Evolutionary conservation across 2,113 vertebrate species (phyloP).

Genomic region (Rhagologus leucostigma): DNA sequence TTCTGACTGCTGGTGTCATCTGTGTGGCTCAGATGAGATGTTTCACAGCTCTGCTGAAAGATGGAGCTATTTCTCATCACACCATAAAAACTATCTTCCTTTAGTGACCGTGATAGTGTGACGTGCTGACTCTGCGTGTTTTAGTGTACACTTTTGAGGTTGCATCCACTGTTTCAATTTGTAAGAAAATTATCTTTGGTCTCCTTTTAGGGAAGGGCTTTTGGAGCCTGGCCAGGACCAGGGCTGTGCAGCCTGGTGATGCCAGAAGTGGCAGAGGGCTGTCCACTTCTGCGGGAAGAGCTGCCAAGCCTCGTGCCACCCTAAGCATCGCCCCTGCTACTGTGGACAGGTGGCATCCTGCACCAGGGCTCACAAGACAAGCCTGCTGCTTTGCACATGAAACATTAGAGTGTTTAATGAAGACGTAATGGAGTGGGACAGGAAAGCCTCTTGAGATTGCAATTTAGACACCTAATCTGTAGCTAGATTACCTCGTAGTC

Average conservation of each 20-base stretch:
- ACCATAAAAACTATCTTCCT: not conserved
- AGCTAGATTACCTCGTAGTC: not conserved
- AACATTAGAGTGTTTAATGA: not conserved
- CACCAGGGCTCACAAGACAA: not conserved
- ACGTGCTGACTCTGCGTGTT: not conserved
- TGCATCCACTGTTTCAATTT: not conserved
- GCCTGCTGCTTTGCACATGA: not conserved
- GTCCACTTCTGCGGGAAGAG: not conserved
- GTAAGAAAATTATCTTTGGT: not conserved
- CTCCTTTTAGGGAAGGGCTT: not conserved
- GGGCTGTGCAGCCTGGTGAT: not conserved
- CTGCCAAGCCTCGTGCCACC: not conserved
- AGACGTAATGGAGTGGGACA: not conserved
- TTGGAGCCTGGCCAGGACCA: not conserved
- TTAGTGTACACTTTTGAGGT: not conserved
- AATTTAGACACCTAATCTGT: not conserved
- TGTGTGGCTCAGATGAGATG: not conserved
- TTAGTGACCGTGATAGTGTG: accelerated
- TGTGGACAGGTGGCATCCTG: accelerated
- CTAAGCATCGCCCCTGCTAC: not conserved
- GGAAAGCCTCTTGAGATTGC: not conserved
- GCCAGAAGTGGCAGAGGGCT: not conserved
- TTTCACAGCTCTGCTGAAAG: not conserved
- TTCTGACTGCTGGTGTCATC: not conserved
- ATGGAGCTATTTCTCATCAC: not conserved